Evolutionary conservation across 2,113 vertebrate genomes (phyloP).

Genomic region (Psilopsiagon aymara): DNA sequence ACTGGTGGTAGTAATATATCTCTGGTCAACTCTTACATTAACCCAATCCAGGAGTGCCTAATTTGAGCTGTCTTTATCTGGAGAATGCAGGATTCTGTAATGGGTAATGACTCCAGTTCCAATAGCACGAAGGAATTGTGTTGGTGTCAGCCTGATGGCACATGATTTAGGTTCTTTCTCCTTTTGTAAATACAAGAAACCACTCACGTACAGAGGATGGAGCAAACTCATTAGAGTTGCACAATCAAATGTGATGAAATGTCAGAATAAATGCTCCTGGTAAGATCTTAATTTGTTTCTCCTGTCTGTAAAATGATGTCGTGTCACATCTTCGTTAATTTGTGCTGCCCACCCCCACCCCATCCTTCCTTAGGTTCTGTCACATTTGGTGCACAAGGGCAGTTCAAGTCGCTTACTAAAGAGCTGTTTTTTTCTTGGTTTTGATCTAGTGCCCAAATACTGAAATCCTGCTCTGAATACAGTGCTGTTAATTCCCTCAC

Average conservation of each 20-base stretch:
- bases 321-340: neutral
- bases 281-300: neutral
- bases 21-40: constrained; percentile 3
- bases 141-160: neutral
- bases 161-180: neutral
- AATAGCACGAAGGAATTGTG: neutral
- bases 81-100: neutral
- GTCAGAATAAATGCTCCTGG: neutral
- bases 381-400: neutral
- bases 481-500: neutral
- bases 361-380: neutral
- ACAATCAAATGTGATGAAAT: neutral
- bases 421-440: neutral
- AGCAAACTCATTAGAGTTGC: neutral
- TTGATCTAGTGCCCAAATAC: neutral
- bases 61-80: neutral
- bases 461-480: neutral
- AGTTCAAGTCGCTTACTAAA: neutral
- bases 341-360: neutral
- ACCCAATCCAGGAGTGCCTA: neutral
- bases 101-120: neutral
- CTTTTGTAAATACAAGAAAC: neutral
- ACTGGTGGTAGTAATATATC: neutral
- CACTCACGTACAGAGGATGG: neutral
- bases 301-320: neutral